Conservation (phyloP, 2,888 invertebrate genomes). For the Brachypterus glaber region DNA sequence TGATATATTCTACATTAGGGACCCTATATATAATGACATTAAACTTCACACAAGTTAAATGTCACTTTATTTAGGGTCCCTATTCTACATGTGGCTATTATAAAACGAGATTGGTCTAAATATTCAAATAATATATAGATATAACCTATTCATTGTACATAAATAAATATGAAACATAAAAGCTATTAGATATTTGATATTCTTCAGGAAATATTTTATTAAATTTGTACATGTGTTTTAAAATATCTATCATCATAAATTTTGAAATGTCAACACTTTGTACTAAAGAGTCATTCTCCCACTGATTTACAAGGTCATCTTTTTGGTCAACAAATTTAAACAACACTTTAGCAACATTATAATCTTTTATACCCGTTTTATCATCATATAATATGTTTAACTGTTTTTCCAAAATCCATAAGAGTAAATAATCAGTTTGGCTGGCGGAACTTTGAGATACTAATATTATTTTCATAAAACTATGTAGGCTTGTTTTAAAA, state of each 20-base stretch:
- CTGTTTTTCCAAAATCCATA: slow-evolving; percentile 55
- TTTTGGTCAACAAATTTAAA: slow-evolving; percentile 44
- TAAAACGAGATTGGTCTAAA: too few relatives aligned
- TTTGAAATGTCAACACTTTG: slow-evolving; percentile 48
- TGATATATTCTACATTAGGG: too few relatives aligned
- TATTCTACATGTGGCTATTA: too few relatives aligned
- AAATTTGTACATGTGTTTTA: slow-evolving; percentile 48
- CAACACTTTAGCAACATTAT: slow-evolving; percentile 48
- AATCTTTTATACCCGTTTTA: slow-evolving; percentile 33
- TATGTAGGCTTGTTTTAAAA: slow-evolving; percentile 45
- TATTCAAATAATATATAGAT: background rate
- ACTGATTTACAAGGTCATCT: slow-evolving; percentile 43
- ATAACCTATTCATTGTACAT: slow-evolving; percentile 16
- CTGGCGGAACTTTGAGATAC: slow-evolving; percentile 41
- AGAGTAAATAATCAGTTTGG: slow-evolving; percentile 45
- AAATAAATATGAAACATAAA: slow-evolving; percentile 49
- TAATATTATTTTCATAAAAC: slow-evolving; percentile 48
- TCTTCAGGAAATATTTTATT: slow-evolving; percentile 47
- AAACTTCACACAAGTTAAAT: too few relatives aligned
- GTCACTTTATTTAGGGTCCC: too few relatives aligned
- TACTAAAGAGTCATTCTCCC: slow-evolving; percentile 47
- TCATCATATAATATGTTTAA: slow-evolving; percentile 42
- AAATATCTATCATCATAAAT: slow-evolving; percentile 46
- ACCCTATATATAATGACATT: too few relatives aligned
- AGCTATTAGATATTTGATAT: slow-evolving; percentile 48